phyloP scores from a whole-genome alignment of 2,888 invertebrate genomes.

The Philopedon plagiatum region DNA sequence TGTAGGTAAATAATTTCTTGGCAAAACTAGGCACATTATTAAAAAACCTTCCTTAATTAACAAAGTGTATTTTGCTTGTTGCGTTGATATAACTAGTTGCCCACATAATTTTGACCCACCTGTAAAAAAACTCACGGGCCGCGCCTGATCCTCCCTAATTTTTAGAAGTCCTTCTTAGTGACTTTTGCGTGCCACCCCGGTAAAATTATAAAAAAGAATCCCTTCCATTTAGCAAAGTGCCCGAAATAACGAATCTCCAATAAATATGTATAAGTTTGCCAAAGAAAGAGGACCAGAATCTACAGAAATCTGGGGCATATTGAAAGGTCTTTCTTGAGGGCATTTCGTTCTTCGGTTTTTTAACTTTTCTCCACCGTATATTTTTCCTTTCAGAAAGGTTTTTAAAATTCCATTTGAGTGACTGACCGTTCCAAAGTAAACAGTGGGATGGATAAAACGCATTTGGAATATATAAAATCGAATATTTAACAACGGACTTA shows the following conservation, averaged over 20 bases:
- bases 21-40: too few relatives aligned
- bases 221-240: slow-evolving; percentile 28
- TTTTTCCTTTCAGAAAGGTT: slow-evolving; percentile 20
- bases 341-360: slow-evolving; percentile 10
- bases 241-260: slow-evolving; percentile 27
- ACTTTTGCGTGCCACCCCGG: too few relatives aligned
- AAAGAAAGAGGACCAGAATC: slow-evolving; percentile 4
- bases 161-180: too few relatives aligned
- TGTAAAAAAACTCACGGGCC: too few relatives aligned
- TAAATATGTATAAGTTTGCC: slow-evolving; percentile 41
- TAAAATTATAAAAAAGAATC: neutral
- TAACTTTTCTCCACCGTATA: slow-evolving; percentile 17
- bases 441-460: slow-evolving; percentile 25
- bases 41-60: too few relatives aligned
- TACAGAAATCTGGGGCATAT: slow-evolving; percentile 20
- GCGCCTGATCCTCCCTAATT: too few relatives aligned
- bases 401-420: slow-evolving; percentile 33
- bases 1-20: too few relatives aligned
- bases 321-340: slow-evolving; percentile 25
- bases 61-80: too few relatives aligned
- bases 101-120: too few relatives aligned
- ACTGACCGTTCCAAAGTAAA: slow-evolving; percentile 39
- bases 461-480: slow-evolving; percentile 23
- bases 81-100: too few relatives aligned
- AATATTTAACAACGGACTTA: neutral